These are phyloP conservation scores for Sclerodermus sp. DNA, from an alignment of 2,888 invertebrate species.

Conservation along the genomic window DNA sequence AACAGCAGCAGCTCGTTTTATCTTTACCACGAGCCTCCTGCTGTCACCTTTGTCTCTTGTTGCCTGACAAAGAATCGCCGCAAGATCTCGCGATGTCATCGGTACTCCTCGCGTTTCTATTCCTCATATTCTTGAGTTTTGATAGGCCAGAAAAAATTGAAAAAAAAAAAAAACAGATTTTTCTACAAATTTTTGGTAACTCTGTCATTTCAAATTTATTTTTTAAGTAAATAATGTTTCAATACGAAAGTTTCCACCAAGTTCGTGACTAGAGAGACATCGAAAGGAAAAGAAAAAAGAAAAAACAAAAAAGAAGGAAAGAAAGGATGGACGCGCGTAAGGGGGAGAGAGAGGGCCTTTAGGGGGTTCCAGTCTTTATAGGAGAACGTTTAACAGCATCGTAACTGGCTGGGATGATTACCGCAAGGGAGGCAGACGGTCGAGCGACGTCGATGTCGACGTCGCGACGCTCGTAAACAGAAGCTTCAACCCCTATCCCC, in stretches of 20 bases:
- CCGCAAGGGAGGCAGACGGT: conserved; percentile 4
- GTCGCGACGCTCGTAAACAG: conserved; percentile 35
- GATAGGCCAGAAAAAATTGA: too few species aligned
- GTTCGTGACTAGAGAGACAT: too few species aligned
- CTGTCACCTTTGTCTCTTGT: conserved; percentile 17
- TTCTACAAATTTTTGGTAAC: too few species aligned
- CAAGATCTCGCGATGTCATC: conserved; percentile 19
- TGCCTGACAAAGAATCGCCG: background rate
- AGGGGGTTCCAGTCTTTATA: conserved; percentile 19
- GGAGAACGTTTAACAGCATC: conserved; percentile 34
- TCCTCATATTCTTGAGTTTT: too few species aligned
- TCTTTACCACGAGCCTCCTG: conserved; percentile 2
- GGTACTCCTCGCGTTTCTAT: too few species aligned
- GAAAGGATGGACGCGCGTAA: too few species aligned
- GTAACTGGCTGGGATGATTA: conserved; percentile 38
- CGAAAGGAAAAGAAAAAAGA: too few species aligned
- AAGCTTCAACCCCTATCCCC: conserved; percentile 31
- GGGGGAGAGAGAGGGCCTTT: background rate
- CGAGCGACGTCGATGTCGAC: conserved; percentile 9
- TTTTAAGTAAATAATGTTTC: too few species aligned
- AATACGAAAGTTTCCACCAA: too few species aligned
- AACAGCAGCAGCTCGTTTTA: background rate
- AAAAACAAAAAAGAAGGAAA: too few species aligned
- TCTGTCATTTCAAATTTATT: too few species aligned
- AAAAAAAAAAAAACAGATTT: too few species aligned